Evolutionary conservation across 1,140 invertebrate species (phyloP).

Genomic region (Hormaphis cornu): DNA sequence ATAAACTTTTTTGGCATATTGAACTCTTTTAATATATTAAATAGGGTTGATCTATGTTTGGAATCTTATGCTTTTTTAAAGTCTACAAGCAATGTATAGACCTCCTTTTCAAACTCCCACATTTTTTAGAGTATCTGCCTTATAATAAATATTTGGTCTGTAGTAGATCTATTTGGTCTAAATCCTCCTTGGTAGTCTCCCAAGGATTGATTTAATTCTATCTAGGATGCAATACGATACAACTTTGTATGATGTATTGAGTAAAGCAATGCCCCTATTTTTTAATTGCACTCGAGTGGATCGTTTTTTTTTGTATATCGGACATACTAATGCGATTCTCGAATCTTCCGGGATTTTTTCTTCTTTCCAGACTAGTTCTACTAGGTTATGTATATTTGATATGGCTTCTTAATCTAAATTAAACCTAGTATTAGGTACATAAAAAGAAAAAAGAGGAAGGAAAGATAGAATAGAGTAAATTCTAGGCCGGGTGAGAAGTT

Average conservation of each 20-base stretch:
- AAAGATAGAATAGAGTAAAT: no score
- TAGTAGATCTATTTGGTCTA: no score
- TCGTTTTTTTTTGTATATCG: constrained; percentile 17
- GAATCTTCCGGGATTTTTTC: neutral
- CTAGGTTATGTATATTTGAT: neutral
- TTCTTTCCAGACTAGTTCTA: neutral
- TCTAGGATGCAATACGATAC: neutral
- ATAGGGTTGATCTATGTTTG: no score
- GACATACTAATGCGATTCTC: neutral
- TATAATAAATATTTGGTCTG: no score
- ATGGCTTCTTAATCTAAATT: neutral
- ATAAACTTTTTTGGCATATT: neutral
- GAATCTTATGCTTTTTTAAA: no score
- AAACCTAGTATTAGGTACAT: no score
- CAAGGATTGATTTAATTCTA: neutral
- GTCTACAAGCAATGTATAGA: neutral
- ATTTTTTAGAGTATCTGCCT: no score
- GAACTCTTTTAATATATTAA: neutral
- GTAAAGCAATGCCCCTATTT: constrained; percentile 5
- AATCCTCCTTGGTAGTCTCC: constrained; percentile 11
- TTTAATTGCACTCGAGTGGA: neutral
- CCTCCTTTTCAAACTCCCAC: no score
- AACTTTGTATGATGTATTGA: constrained; percentile 16
- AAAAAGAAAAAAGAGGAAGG: no score
- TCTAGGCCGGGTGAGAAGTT: no score